These are phyloP conservation scores for Tipula vernalis DNA, from an alignment of 2,888 invertebrate species.

Conservation along the genomic window DNA sequence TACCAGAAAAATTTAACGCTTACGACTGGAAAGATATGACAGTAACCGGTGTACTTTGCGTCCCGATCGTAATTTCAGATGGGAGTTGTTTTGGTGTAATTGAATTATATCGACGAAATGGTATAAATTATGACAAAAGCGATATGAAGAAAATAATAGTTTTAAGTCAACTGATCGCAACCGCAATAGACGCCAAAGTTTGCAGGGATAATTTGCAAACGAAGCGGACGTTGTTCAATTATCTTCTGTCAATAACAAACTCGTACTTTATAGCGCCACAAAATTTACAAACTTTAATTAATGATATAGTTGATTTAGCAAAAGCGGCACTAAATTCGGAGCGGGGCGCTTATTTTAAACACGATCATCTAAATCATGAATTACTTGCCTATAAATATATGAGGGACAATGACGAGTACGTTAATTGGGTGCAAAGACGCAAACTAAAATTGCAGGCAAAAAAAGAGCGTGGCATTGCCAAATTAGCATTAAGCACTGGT, in stretches of 20 bases:
- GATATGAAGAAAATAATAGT: conserved; percentile 31
- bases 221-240: conserved; percentile 33
- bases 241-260: conserved; percentile 31
- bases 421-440: not conserved
- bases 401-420: not conserved
- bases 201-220: conserved; percentile 29
- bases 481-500: not conserved
- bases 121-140: conserved; percentile 15
- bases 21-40: conserved; percentile 28
- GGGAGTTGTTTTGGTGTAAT: conserved; percentile 33
- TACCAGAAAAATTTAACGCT: conserved; percentile 34
- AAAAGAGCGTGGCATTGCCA: not conserved
- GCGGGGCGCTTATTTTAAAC: not conserved
- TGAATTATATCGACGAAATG: conserved; percentile 28
- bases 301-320: not conserved
- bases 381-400: not conserved
- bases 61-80: conserved; percentile 34
- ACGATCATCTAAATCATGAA: not conserved
- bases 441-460: not conserved
- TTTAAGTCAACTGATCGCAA: conserved; percentile 34
- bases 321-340: not conserved
- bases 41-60: conserved; percentile 33
- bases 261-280: conserved; percentile 18
- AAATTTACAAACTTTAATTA: not conserved
- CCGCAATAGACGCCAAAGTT: conserved; percentile 34